Conservation (phyloP, 2,797 vertebrate species). For the Manis pentadactyla region DNA sequence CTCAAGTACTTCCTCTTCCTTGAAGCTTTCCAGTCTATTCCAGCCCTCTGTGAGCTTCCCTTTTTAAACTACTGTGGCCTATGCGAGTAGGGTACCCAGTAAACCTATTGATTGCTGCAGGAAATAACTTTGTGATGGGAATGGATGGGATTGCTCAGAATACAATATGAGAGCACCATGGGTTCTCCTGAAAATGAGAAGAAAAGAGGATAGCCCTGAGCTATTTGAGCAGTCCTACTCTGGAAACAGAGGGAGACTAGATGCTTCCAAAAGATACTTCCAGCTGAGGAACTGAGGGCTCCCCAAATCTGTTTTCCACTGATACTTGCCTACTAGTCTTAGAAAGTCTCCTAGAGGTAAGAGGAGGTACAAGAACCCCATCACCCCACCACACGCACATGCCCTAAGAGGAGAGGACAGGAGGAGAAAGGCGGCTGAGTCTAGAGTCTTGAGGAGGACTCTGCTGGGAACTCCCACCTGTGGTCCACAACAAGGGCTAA, state of each 20-base stretch:
- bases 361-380: neutral
- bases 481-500: neutral
- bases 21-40: neutral
- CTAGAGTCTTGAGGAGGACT: neutral
- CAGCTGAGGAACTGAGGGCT: neutral
- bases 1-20: slow-evolving; percentile 9
- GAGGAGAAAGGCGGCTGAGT: neutral
- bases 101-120: neutral
- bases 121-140: neutral
- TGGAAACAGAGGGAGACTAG: neutral
- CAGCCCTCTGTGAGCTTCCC: neutral
- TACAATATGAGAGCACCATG: neutral
- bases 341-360: neutral
- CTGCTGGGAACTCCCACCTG: neutral
- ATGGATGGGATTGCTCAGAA: neutral
- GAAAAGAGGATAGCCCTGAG: neutral
- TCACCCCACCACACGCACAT: neutral
- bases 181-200: slow-evolving; percentile 4
- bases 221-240: neutral
- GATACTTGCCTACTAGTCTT: neutral
- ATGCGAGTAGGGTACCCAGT: neutral
- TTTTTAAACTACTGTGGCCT: neutral
- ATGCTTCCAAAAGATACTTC: slow-evolving; percentile 46
- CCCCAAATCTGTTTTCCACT: slow-evolving; percentile 3
- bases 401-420: neutral